A percentile compares a stretch with the other conserved stretches of the same genome.
These are phyloP conservation scores for Phrynocephalus forsythii DNA, from an alignment of 2,797 vertebrate species.

Conservation along the genomic window DNA sequence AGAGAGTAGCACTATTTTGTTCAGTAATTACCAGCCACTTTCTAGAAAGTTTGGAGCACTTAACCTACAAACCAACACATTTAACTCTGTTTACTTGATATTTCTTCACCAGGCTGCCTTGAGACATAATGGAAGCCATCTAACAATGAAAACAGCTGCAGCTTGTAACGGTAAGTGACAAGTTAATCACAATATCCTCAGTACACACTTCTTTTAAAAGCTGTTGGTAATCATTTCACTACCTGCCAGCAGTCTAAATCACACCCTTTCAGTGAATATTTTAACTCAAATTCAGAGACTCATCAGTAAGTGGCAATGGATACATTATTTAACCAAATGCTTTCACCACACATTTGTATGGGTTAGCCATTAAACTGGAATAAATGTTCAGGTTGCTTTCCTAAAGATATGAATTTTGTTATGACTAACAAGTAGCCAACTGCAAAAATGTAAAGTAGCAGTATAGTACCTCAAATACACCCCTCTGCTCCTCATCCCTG, in stretches of 20 bases:
- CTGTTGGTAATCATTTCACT: background rate
- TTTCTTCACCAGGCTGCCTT: background rate
- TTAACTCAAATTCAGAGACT: background rate
- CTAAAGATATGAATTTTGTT: background rate
- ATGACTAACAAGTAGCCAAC: no score
- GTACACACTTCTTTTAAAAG: background rate
- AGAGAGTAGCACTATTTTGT: background rate
- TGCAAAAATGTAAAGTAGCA: no score
- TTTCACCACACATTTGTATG: background rate
- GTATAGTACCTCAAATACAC: no score
- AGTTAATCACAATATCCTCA: constrained; percentile 7
- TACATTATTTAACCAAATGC: background rate
- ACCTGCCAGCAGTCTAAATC: background rate
- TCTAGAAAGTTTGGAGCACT: background rate
- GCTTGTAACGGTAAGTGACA: background rate
- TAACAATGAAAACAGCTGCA: background rate
- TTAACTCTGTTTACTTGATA: background rate
- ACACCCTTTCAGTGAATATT: background rate
- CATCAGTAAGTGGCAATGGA: background rate
- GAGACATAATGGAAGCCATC: background rate
- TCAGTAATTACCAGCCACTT: background rate
- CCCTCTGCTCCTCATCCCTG: no score
- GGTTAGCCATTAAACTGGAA: background rate
- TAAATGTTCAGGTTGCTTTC: background rate
- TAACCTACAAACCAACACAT: background rate